phyloP scores from a whole-genome alignment of 2,113 vertebrate genomes.

The Irena cyanogastra region DNA sequence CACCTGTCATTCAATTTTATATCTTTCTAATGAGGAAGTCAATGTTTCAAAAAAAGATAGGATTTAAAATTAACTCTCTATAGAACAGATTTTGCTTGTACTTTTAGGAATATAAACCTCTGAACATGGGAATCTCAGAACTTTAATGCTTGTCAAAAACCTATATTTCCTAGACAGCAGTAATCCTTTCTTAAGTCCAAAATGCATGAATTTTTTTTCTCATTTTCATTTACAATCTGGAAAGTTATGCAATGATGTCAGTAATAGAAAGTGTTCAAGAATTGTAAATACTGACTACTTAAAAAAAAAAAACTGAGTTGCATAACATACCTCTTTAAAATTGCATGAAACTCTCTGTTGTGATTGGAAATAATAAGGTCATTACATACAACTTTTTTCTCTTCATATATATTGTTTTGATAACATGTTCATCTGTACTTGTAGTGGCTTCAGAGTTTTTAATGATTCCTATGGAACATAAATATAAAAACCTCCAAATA shows the following conservation, averaged over 20 bases:
- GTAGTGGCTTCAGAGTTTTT: not conserved
- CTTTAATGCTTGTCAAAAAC: not conserved
- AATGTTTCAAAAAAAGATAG: not conserved
- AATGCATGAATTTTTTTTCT: not conserved
- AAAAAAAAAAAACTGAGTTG: not conserved
- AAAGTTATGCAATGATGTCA: not conserved
- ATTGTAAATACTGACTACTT: not conserved
- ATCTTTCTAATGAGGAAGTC: not conserved
- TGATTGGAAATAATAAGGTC: not conserved
- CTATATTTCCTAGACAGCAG: not conserved
- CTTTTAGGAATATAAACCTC: not conserved
- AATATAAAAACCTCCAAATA: not conserved
- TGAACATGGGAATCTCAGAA: not conserved
- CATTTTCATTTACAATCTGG: not conserved
- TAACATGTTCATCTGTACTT: not conserved
- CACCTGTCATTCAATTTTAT: not conserved
- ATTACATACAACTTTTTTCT: not conserved
- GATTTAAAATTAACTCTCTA: not conserved
- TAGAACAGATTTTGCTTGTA: not conserved
- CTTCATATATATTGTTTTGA: not conserved
- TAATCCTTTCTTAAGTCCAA: not conserved
- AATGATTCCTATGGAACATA: not conserved
- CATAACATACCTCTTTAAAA: not conserved
- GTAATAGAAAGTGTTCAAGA: not conserved
- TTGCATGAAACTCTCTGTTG: not conserved